Conservation (phyloP, 2,113 vertebrate genomes). For the Marmota flaviventris region DNA sequence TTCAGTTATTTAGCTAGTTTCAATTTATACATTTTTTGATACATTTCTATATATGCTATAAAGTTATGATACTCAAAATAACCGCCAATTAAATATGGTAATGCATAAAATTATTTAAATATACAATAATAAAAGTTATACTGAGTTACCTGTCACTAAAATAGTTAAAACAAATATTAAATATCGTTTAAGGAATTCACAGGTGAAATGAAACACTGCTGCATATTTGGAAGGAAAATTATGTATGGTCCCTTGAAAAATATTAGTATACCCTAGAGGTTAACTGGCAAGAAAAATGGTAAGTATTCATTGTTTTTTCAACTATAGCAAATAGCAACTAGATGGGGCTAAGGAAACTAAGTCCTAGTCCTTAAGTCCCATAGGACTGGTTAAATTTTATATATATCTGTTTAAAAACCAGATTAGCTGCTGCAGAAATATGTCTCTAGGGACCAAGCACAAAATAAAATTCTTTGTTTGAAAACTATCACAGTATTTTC, state of each 20-base stretch:
- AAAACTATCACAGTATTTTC: constrained; percentile 14
- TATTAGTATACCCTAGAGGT: background rate
- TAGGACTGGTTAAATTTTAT: background rate
- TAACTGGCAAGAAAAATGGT: background rate
- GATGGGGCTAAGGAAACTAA: background rate
- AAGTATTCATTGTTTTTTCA: background rate
- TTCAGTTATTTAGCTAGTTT: constrained; percentile 44
- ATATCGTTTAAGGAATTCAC: background rate
- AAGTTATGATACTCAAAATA: constrained; percentile 35
- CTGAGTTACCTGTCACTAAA: background rate
- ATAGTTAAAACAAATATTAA: background rate
- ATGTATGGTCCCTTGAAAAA: background rate
- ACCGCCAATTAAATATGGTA: background rate
- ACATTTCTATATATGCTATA: background rate
- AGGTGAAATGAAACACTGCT: background rate
- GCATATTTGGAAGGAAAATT: background rate
- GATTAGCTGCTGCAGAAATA: background rate
- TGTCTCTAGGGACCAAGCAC: background rate
- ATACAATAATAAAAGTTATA: background rate
- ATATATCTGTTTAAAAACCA: constrained; percentile 37
- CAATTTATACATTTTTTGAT: constrained; percentile 32
- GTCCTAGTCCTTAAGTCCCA: background rate
- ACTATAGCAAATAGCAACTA: background rate
- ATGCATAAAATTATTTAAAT: constrained; percentile 55
- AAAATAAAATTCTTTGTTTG: background rate